Conservation (phyloP, 2,888 invertebrate species). For the Himalopsyche kuldschensis region DNA sequence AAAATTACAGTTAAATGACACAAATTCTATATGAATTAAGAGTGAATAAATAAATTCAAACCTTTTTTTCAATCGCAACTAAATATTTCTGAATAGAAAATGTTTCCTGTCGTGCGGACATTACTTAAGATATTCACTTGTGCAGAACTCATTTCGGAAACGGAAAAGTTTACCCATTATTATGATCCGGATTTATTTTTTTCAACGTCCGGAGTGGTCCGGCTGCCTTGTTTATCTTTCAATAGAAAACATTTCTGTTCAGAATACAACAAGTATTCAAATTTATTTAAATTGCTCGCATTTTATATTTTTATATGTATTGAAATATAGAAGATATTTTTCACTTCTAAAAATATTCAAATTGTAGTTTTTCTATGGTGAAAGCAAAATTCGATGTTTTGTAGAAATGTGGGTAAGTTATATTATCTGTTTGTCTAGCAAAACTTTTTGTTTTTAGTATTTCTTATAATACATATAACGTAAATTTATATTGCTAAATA, state of each 20-base stretch:
- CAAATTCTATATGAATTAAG: too few species aligned
- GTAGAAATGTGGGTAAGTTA: too few species aligned
- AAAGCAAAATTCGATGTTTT: too few species aligned
- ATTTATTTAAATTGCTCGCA: neutral
- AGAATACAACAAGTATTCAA: neutral
- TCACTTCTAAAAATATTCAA: neutral
- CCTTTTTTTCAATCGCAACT: too few species aligned
- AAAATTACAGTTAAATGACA: too few species aligned
- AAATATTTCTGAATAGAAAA: too few species aligned
- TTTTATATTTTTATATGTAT: neutral
- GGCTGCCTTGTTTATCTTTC: neutral
- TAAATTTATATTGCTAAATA: too few species aligned
- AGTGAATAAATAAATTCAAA: too few species aligned
- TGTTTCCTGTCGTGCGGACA: neutral
- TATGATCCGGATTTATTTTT: slow-evolving; percentile 13
- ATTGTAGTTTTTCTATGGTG: neutral
- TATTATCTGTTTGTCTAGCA: too few species aligned
- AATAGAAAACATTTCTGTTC: neutral
- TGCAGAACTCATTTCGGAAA: neutral
- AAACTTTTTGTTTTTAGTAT: too few species aligned
- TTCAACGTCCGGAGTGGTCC: neutral
- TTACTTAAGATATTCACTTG: neutral
- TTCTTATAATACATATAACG: too few species aligned
- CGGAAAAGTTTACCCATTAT: slow-evolving; percentile 18
- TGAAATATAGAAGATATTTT: neutral